These are phyloP conservation scores for Sterna hirundo DNA, from an alignment of 2,113 vertebrate genomes.

Conservation along the genomic window DNA sequence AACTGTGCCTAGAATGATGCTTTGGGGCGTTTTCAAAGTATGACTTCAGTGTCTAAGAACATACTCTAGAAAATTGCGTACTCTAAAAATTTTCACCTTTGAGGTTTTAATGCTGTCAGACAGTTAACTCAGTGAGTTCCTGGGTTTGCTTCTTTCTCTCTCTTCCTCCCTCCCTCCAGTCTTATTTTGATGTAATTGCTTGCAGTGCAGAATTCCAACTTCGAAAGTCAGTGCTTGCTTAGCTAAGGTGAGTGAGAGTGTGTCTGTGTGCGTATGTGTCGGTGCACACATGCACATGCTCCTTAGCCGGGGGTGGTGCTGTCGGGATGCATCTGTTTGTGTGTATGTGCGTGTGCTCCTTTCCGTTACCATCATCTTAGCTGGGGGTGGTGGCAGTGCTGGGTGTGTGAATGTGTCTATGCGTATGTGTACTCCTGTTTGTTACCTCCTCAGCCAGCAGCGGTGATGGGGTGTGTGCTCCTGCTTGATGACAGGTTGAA, in stretches of 20 bases:
- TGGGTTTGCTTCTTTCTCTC: neutral
- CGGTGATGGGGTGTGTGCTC: neutral
- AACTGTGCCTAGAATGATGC: neutral
- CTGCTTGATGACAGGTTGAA: neutral
- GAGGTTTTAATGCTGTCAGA: neutral
- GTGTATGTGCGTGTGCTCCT: neutral
- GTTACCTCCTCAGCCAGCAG: neutral
- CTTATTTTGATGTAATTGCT: neutral
- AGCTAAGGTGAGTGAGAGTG: neutral
- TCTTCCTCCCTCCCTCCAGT: no score
- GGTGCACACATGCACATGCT: fast-evolving
- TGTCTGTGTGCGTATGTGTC: neutral
- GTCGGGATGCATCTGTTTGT: neutral
- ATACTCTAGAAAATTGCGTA: neutral
- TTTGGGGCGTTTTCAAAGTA: neutral
- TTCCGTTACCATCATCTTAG: neutral
- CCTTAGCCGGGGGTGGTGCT: neutral
- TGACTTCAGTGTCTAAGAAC: neutral
- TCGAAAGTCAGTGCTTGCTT: neutral
- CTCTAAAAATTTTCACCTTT: neutral
- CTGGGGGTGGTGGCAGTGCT: neutral
- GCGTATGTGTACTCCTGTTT: neutral
- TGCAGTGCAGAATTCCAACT: neutral
- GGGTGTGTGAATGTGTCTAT: no score
- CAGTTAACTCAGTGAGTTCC: neutral